These are phyloP conservation scores for Hermatobates lingyangjiaoensis DNA, from an alignment of 1,140 invertebrate genomes.

Conservation along the genomic window DNA sequence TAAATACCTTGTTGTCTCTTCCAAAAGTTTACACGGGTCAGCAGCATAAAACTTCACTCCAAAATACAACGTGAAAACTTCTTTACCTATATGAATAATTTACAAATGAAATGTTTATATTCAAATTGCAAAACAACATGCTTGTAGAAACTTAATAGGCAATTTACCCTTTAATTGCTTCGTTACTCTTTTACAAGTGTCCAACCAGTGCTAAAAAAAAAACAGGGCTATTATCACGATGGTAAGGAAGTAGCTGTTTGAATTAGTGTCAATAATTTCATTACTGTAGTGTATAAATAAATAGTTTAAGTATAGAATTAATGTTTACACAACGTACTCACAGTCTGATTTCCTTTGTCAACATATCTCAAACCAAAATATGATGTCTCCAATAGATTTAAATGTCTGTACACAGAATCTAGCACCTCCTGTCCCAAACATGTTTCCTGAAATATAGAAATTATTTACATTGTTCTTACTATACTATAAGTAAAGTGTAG, in stretches of 20 bases:
- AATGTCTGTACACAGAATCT: slow-evolving; percentile 70
- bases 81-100: slow-evolving; percentile 26
- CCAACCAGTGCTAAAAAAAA: slow-evolving; percentile 65
- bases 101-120: background rate
- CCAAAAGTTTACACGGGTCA: slow-evolving; percentile 85
- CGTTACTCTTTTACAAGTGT: slow-evolving; percentile 60
- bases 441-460: slow-evolving; percentile 61
- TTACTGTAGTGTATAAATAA: background rate
- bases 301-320: background rate
- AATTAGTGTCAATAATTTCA: background rate
- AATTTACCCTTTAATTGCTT: slow-evolving; percentile 52
- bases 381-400: slow-evolving; percentile 78
- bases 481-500: no score
- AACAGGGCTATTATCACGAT: slow-evolving; percentile 3
- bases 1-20: slow-evolving; percentile 79
- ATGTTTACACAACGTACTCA: slow-evolving; percentile 28
- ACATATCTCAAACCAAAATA: slow-evolving; percentile 83
- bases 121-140: background rate
- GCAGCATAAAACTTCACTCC: slow-evolving; percentile 97
- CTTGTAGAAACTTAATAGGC: background rate
- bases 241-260: background rate
- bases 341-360: slow-evolving; percentile 71
- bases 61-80: slow-evolving; percentile 84
- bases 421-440: slow-evolving; percentile 65
- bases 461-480: no score